Conservation (phyloP, 2,888 invertebrate species). For the Epirrita christyi region DNA sequence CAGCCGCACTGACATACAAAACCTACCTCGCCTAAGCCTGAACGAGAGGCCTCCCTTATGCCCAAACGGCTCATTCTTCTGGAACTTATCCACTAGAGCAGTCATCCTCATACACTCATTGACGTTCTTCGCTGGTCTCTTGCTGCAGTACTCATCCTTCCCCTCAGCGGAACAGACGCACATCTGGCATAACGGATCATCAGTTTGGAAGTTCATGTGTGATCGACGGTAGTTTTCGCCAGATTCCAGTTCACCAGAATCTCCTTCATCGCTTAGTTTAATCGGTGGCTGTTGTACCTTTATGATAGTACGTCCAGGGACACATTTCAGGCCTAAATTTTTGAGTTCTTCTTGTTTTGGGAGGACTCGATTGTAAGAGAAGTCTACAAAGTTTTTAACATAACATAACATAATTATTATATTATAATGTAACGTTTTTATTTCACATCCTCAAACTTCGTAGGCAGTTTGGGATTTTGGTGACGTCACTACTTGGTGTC, state of each 20-base stretch:
- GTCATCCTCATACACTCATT: constrained; percentile 68
- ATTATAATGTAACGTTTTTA: too few relatives aligned
- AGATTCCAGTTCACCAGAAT: constrained; percentile 19
- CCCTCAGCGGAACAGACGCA: constrained; percentile 70
- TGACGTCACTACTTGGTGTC: too few relatives aligned
- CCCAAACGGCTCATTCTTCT: constrained; percentile 51
- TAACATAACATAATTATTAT: too few relatives aligned
- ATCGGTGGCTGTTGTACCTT: constrained; percentile 39
- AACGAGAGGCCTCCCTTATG: constrained; percentile 53
- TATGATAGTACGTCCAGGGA: constrained; percentile 68
- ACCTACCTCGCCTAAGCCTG: constrained; percentile 67
- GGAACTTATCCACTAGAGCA: constrained; percentile 39
- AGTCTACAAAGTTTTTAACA: constrained; percentile 57
- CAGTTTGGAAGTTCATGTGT: constrained; percentile 54
- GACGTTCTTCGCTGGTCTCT: constrained; percentile 62
- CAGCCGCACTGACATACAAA: constrained; percentile 45
- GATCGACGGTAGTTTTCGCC: constrained; percentile 42
- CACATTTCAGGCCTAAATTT: constrained; percentile 50
- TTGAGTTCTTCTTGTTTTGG: constrained; percentile 44
- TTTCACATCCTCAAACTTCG: too few relatives aligned
- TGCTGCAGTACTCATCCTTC: constrained; percentile 61
- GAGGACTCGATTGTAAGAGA: constrained; percentile 52
- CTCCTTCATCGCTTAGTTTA: not conserved
- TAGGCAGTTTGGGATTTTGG: too few relatives aligned
- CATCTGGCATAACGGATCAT: constrained; percentile 60